These are phyloP conservation scores for Volucella bombylans DNA, from an alignment of 2,888 invertebrate genomes.

Conservation along the genomic window DNA sequence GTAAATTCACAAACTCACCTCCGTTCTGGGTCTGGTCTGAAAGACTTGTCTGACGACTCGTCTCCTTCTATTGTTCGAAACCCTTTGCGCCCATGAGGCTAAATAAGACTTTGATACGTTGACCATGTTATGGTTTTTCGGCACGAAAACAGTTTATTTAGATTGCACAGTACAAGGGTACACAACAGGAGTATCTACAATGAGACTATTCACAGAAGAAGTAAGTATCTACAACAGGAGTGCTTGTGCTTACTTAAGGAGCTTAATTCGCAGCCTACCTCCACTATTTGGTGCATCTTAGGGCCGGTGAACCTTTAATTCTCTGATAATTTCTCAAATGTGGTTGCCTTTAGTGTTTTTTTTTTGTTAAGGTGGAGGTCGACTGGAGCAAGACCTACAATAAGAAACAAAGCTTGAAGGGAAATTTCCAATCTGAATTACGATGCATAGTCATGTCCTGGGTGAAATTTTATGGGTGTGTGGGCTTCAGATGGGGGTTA, in stretches of 20 bases:
- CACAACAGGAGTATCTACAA: background rate
- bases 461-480: conserved; percentile 30
- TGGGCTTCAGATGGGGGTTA: conserved; percentile 27
- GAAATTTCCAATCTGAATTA: conserved; percentile 60
- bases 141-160: conserved; percentile 56
- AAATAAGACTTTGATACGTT: conserved; percentile 49
- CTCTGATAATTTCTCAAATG: conserved; percentile 55
- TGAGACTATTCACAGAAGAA: background rate
- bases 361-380: background rate
- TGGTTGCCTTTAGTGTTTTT: conserved; percentile 14
- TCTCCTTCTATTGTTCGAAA: background rate
- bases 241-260: conserved; percentile 17
- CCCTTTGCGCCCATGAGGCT: background rate
- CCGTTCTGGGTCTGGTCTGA: background rate
- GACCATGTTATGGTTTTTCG: conserved; percentile 67
- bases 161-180: background rate
- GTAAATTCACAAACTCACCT: conserved; percentile 62
- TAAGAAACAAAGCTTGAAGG: background rate
- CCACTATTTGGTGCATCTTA: conserved; percentile 2
- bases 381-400: conserved; percentile 14
- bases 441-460: conserved; percentile 66
- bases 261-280: conserved; percentile 44
- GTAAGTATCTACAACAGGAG: background rate
- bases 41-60: too few relatives aligned
- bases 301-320: conserved; percentile 57